Evolutionary conservation across 2,888 invertebrate species (phyloP).

Genomic region (Andrena trimmerana): DNA sequence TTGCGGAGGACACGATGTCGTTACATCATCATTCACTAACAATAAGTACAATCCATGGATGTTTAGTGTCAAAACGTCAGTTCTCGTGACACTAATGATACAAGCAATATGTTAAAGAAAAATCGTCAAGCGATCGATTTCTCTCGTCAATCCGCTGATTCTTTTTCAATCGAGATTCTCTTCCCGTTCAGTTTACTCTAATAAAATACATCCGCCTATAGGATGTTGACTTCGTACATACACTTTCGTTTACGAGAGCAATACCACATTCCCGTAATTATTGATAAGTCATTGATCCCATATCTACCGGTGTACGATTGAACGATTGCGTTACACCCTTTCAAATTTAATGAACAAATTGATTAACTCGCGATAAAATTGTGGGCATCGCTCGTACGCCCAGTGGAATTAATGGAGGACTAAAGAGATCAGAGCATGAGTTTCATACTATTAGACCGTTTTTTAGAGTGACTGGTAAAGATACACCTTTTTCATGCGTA

Average conservation of each 20-base stretch:
- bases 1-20: too few species aligned
- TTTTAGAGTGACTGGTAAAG: not conserved
- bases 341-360: constrained; percentile 15
- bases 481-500: not conserved
- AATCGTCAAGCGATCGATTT: not conserved
- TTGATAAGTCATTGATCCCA: not conserved
- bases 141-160: not conserved
- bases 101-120: not conserved
- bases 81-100: not conserved
- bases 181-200: not conserved
- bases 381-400: constrained; percentile 18
- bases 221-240: too few species aligned
- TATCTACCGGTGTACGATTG: not conserved
- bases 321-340: constrained; percentile 12
- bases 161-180: not conserved
- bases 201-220: not conserved
- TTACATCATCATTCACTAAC: too few species aligned
- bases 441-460: constrained; percentile 18
- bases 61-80: not conserved
- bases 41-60: not conserved
- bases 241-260: too few species aligned
- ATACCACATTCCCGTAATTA: not conserved
- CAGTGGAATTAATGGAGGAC: constrained; percentile 15
- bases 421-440: not conserved
- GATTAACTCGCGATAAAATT: constrained; percentile 10